Evolutionary conservation across 2,888 invertebrate species (phyloP), one percentile per base, ranked within the genome.

Genomic region (Heliconius ethilla): DNA sequence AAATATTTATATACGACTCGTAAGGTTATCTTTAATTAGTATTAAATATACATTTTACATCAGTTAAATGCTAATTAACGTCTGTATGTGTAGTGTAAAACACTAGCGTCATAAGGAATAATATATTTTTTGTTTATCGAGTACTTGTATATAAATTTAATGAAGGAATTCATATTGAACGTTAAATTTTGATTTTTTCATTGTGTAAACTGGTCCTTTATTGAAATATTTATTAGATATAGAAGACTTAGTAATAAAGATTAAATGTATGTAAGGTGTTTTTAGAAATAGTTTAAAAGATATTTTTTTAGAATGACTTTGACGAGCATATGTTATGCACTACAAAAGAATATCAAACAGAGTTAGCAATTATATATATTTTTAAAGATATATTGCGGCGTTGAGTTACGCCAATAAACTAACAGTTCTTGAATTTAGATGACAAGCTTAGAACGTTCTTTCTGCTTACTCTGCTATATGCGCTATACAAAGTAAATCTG

Each of bases 151-250:
- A 37, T 2, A 65, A 15, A 55, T 65, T 18, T 29, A 65, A 65
- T 27, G 9, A 18, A 18, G 27, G 65, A 11, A 65, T 29, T 22
- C 33, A n/a, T 37, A 67, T n/a, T 67, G 37, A n/a, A 25, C 2
- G 15, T 40, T 67, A 40, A 69, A 69, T 69, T 40, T 69, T 7
- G 18, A 29, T 40, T 25, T 40, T 45, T 45, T 69, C 25, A 25
- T 45, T 69, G 69, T 40, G 40, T 40, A 45, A 45, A 69, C 69
- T 69, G 69, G 69, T 69, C 69, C 40, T 11, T 69, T 69, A 45
- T 27, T 27, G 40, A 69, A 45, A 40, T 69, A 40, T 25, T 51
- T 69, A 7, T 27, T 27, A 69, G n/a, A 25, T 25, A 37, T 69
- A 69, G 9, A 40, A 67, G 37, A 37, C 67, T 37, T 67, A 67